Percentiles rank a stretch among this genome's conserved stretches.
These are phyloP conservation scores for Sesamia inferens DNA, from an alignment of 2,888 invertebrate species.

Conservation along the genomic window DNA sequence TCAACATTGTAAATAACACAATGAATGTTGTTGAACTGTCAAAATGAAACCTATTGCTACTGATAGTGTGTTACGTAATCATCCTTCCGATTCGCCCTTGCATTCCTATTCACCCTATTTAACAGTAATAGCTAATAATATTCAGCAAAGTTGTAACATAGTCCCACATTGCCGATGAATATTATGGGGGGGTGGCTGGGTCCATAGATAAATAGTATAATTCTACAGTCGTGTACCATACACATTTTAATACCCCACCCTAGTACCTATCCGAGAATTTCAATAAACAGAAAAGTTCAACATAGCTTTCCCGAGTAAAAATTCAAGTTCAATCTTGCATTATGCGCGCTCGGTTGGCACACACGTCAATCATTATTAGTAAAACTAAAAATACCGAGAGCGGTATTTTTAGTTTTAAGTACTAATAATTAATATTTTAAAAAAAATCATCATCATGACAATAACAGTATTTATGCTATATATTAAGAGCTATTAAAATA, in stretches of 20 bases:
- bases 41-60: no score
- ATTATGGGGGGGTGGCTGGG: neutral
- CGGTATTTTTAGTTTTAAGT: no score
- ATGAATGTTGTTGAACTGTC: no score
- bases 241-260: neutral
- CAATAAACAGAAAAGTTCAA: neutral
- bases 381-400: neutral
- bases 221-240: neutral
- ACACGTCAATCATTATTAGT: neutral
- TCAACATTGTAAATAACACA: no score
- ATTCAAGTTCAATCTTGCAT: neutral
- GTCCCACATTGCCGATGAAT: neutral
- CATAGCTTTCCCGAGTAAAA: conserved; percentile 1
- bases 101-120: neutral
- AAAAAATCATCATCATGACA: no score
- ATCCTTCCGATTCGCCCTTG: neutral
- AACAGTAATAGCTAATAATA: neutral
- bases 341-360: neutral
- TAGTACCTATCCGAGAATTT: neutral
- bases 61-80: no score
- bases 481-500: no score
- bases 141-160: neutral
- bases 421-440: no score
- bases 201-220: neutral
- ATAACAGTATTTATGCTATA: no score